A percentile compares a stretch with the other conserved stretches of the same genome.
These are phyloP conservation scores for Brachyalestes nurse DNA, from an alignment of 2,797 vertebrate species.

Conservation along the genomic window DNA sequence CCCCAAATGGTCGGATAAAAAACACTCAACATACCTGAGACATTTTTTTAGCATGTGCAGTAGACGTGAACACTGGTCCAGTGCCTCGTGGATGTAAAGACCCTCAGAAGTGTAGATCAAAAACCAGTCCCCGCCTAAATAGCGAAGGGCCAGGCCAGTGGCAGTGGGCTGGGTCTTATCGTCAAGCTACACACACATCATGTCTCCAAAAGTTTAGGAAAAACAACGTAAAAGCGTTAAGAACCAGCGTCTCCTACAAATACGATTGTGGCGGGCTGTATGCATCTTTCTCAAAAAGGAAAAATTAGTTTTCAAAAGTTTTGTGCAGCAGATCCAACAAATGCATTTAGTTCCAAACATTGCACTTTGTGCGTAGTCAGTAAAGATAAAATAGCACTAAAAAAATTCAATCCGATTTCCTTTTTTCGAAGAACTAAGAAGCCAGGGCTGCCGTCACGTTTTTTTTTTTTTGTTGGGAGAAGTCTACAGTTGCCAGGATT, in stretches of 20 bases:
- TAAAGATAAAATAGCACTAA: conserved; percentile 12
- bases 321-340: conserved; percentile 26
- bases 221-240: neutral
- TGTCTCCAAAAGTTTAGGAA: conserved; percentile 11
- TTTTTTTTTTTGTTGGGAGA: conserved; percentile 31
- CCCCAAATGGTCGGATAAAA: conserved; percentile 28
- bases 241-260: conserved; percentile 26
- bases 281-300: neutral
- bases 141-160: conserved; percentile 26
- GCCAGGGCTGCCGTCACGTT: neutral
- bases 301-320: neutral
- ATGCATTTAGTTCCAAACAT: conserved; percentile 19
- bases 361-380: conserved; percentile 39
- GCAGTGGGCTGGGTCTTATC: conserved; percentile 38
- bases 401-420: neutral
- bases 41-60: conserved; percentile 21
- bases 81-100: conserved; percentile 29
- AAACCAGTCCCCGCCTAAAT: conserved; percentile 31
- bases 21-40: conserved; percentile 40
- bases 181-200: conserved; percentile 42
- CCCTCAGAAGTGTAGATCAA: conserved; percentile 21
- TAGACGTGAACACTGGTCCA: conserved; percentile 39
- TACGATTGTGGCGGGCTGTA: conserved; percentile 25
- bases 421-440: conserved; percentile 40
- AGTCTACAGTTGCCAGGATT: conserved; percentile 26